Percentiles rank a stretch among this genome's conserved stretches.
phyloP scores from a whole-genome alignment of 2,888 invertebrate species.

The Pyrocoelia pectoralis region DNA sequence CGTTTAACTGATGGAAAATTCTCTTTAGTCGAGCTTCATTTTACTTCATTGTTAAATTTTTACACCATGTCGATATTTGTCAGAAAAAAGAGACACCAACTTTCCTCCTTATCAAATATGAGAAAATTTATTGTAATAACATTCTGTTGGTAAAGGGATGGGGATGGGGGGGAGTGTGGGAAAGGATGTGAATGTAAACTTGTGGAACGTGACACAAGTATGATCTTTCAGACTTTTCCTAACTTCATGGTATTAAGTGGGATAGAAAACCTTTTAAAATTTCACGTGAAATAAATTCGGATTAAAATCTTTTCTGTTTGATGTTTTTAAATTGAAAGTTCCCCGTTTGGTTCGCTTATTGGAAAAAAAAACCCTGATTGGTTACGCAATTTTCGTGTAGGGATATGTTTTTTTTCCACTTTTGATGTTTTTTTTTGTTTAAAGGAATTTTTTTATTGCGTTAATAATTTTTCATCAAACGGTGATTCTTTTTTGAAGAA shows the following conservation, averaged over 20 bases:
- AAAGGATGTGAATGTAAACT: conserved; percentile 20
- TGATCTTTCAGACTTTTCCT: conserved; percentile 49
- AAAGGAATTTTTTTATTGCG: conserved; percentile 1
- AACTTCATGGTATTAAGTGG: conserved; percentile 51
- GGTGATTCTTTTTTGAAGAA: background rate
- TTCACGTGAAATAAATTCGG: conserved; percentile 50
- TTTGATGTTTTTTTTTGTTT: background rate
- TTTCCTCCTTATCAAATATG: conserved; percentile 33
- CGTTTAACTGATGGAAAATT: conserved; percentile 34
- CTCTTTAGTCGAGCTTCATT: conserved; percentile 9
- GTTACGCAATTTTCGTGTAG: conserved; percentile 16
- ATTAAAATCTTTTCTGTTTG: conserved; percentile 45
- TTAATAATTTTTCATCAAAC: background rate
- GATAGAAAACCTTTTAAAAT: conserved; percentile 54
- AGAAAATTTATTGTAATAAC: conserved; percentile 33
- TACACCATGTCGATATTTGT: conserved; percentile 31
- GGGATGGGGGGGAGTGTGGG: too few species aligned
- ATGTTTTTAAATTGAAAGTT: conserved; percentile 21
- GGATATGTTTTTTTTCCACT: background rate
- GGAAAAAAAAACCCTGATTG: conserved; percentile 12
- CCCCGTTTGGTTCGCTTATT: conserved; percentile 1
- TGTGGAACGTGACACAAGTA: conserved; percentile 48
- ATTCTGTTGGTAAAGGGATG: background rate
- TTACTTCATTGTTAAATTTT: conserved; percentile 18
- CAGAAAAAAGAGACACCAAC: conserved; percentile 22